Conservation (phyloP, 2,888 invertebrate genomes). For the Rhynchonema sp. region DNA sequence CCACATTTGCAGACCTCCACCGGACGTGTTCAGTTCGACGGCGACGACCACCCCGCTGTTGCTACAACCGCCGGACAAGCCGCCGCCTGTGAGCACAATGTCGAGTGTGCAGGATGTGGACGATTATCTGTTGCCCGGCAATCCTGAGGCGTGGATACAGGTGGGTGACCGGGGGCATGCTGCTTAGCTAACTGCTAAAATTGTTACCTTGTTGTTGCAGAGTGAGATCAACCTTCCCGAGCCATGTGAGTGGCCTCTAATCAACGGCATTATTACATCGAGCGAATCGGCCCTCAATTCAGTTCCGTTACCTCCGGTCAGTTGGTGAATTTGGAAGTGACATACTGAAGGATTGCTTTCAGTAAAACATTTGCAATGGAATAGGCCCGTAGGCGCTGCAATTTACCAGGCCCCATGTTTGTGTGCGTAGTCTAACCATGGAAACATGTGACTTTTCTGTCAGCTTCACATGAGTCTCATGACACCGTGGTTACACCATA, state of each 20-base stretch:
- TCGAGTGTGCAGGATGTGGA: neutral
- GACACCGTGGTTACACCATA: too few relatives aligned
- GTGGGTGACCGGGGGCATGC: neutral
- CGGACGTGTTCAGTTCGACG: too few relatives aligned
- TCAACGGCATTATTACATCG: neutral
- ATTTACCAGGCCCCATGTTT: too few relatives aligned
- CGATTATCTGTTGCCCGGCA: neutral
- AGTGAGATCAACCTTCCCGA: neutral
- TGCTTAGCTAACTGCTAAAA: too few relatives aligned
- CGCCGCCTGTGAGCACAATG: neutral
- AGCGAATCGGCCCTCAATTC: neutral
- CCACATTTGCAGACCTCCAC: too few relatives aligned
- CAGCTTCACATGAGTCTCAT: too few relatives aligned
- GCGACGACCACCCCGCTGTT: too few relatives aligned
- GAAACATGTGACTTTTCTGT: too few relatives aligned
- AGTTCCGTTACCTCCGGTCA: neutral
- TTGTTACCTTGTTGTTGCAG: neutral
- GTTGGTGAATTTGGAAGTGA: neutral
- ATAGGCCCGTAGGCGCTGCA: too few relatives aligned
- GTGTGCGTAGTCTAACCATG: too few relatives aligned
- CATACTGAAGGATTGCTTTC: too few relatives aligned
- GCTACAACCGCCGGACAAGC: neutral
- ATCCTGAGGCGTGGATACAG: neutral
- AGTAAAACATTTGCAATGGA: too few relatives aligned
- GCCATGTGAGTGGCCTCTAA: neutral